These are phyloP conservation scores for Cataglyphis albicans DNA, from an alignment of 2,888 invertebrate genomes.

Conservation along the genomic window DNA sequence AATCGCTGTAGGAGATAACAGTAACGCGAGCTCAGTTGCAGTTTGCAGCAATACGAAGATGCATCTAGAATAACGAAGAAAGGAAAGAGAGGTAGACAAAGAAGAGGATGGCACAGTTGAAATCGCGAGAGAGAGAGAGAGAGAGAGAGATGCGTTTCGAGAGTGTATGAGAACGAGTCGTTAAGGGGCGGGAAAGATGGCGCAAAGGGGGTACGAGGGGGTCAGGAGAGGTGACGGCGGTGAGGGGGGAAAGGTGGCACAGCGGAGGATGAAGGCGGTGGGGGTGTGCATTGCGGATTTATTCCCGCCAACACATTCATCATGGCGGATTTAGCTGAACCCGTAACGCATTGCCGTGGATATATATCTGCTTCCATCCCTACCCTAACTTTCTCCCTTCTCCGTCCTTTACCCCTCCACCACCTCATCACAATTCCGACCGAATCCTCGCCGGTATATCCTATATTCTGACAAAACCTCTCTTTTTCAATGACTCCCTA, in stretches of 20 bases:
- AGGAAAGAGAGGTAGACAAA: constrained; percentile 45
- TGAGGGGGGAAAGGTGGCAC: constrained; percentile 62
- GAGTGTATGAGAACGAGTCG: constrained; percentile 73
- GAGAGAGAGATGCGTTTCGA: constrained; percentile 63
- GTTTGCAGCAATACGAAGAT: constrained; percentile 60
- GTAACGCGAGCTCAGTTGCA: constrained; percentile 40
- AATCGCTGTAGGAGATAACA: constrained; percentile 33
- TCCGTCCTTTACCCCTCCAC: constrained; percentile 60
- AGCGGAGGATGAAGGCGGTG: constrained; percentile 79
- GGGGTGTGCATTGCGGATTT: constrained; percentile 86
- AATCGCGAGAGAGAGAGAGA: constrained; percentile 27
- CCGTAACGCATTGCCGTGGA: constrained; percentile 86
- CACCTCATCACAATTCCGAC: constrained; percentile 74
- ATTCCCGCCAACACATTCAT: constrained; percentile 86
- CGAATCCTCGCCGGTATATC: constrained; percentile 76
- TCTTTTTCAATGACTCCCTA: constrained; percentile 82
- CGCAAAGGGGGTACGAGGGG: constrained; percentile 58
- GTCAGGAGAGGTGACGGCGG: constrained; percentile 62
- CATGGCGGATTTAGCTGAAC: constrained; percentile 86
- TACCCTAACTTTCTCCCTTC: constrained; percentile 68
- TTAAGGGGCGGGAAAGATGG: constrained; percentile 69
- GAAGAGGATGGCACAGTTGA: constrained; percentile 48
- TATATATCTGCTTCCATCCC: constrained; percentile 85
- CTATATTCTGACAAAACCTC: constrained; percentile 79
- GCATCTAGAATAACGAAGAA: constrained; percentile 46